Evolutionary conservation across 2,797 vertebrate species (phyloP), one percentile per base, ranked within the genome.

Genomic region (Intellagama lesueurii): DNA sequence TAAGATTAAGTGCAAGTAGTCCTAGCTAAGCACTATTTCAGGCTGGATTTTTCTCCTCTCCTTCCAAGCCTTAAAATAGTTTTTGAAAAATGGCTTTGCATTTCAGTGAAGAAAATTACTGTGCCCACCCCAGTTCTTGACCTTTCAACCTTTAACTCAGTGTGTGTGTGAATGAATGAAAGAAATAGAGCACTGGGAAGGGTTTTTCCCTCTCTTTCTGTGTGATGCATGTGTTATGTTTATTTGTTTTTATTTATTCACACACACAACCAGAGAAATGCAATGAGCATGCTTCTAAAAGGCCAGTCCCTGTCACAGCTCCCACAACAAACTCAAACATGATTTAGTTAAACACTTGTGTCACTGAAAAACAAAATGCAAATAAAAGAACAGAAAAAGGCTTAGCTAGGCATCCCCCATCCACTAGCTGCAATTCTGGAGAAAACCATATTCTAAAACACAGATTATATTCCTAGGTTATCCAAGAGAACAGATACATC

Each of bases 1-100:
- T 86, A 91, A 86, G 83, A 90, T 90, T 80, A 90, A 90, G 76
- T 82, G 72, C 87, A 73, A 73, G 78, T 47, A 86, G 83, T 68
- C 72, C 52, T 49, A 82, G 78, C 66, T 88, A 82, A 86, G 83
- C 79, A 83, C 26, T 88, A 79, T 66, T 88, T 86, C 72, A 30
- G 66, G 64, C 78, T 81, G 70, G 87, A 82, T 85, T 85, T 77
- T 17, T 0, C 64, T 49, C 9, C 32, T 77, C 32, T 66, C 79
- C 44, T 82, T 88, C 79, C 69, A 86, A 78, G 64, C 84, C 64
- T 83, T 88, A 78, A 86, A 91, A 86, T 86, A 88, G 77, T 47
- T 72, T 77, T 32, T 86, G 83, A 88, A 88, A 83, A 86, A 91
- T 88, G 40, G 72, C 79, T 83, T 86, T 60, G 17, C 47, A 86